Conservation (phyloP, 2,113 vertebrate species). For the Caranx melampygus region DNA sequence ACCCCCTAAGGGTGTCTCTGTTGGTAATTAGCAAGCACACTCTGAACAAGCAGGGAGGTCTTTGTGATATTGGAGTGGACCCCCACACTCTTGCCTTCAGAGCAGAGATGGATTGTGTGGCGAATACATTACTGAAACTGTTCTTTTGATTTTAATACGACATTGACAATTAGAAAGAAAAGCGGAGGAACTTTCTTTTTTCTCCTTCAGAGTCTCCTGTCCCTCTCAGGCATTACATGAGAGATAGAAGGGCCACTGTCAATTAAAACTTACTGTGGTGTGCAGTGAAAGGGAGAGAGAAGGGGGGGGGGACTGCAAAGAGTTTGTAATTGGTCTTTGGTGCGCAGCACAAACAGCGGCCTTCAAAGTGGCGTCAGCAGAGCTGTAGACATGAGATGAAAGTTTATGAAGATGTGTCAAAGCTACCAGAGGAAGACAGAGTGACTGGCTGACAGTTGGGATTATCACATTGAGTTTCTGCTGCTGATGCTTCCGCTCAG, state of each 20-base stretch:
- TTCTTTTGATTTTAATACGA: conserved; percentile 53
- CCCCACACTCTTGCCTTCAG: conserved; percentile 30
- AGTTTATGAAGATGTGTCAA: conserved; percentile 49
- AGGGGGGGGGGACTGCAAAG: conserved; percentile 36
- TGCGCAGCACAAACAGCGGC: conserved; percentile 27
- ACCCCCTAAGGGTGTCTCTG: conserved; percentile 29
- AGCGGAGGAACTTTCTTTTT: conserved; percentile 26
- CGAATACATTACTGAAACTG: conserved; percentile 47
- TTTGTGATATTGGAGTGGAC: conserved; percentile 42
- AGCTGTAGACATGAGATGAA: conserved; percentile 43
- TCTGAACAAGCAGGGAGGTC: conserved; percentile 47
- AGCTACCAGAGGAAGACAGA: conserved; percentile 27
- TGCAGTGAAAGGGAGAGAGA: conserved; percentile 21
- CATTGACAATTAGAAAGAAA: conserved; percentile 67
- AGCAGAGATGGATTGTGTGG: conserved; percentile 24
- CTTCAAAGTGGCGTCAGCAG: conserved; percentile 39
- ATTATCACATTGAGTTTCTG: conserved; percentile 30
- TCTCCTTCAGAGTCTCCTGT: conserved; percentile 47
- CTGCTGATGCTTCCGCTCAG: conserved; percentile 7
- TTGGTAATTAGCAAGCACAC: conserved; percentile 74
- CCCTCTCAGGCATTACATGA: conserved; percentile 43
- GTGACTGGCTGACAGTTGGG: conserved; percentile 24
- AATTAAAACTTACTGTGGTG: conserved; percentile 55
- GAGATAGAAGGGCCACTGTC: conserved; percentile 50
- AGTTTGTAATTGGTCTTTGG: conserved; percentile 73